Evolutionary conservation across 2,113 vertebrate genomes (phyloP).

Genomic region (Leiothrix lutea): DNA sequence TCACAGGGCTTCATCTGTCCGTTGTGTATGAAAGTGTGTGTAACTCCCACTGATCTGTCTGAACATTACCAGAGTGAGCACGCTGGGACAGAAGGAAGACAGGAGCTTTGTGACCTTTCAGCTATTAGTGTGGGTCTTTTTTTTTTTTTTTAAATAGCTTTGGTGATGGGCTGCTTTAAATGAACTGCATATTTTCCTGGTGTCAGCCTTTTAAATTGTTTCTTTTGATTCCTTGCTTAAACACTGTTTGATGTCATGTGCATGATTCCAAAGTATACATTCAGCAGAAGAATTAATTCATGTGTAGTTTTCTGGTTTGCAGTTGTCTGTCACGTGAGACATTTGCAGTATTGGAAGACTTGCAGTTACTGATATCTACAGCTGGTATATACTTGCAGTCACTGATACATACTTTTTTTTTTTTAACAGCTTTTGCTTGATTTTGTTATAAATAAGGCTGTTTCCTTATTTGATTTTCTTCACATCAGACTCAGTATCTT

Average conservation of each 20-base stretch:
- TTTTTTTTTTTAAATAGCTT: conserved; percentile 68
- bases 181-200: conserved; percentile 1
- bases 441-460: not conserved
- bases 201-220: not conserved
- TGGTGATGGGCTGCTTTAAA: conserved; percentile 66
- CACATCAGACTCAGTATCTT: not conserved
- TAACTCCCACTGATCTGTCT: conserved; percentile 74
- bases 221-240: conserved; percentile 26
- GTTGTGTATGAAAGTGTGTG: conserved; percentile 77
- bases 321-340: not conserved
- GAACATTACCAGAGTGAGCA: conserved; percentile 78
- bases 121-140: conserved; percentile 72
- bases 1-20: conserved; percentile 84
- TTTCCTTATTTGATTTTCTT: not conserved
- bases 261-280: not conserved
- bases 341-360: not conserved
- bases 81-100: conserved; percentile 62
- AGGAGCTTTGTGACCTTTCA: conserved; percentile 63
- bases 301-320: conserved; percentile 5
- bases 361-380: not conserved
- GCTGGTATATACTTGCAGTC: not conserved
- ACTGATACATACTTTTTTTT: not conserved
- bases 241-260: conserved; percentile 8
- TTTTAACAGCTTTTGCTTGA: not conserved
- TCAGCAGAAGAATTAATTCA: not conserved